Conservation (phyloP, 2,888 invertebrate genomes). For the Epinotia demarniana region DNA sequence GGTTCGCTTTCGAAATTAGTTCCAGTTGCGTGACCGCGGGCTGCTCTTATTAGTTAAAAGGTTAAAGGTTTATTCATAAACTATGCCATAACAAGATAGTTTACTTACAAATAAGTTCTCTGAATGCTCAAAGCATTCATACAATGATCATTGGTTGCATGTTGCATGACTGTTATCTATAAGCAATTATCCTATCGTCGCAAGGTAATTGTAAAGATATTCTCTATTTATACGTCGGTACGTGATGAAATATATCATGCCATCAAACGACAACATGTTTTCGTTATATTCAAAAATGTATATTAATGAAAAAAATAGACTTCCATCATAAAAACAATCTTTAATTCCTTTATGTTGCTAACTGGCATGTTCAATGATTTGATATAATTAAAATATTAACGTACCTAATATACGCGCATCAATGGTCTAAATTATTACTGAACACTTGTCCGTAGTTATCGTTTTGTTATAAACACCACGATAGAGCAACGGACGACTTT, state of each 20-base stretch:
- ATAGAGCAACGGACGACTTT: slow-evolving; percentile 24
- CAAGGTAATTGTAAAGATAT: slow-evolving; percentile 20
- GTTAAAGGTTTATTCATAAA: slow-evolving; percentile 18
- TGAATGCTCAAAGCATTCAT: not conserved
- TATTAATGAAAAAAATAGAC: too few relatives aligned
- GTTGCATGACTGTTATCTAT: slow-evolving; percentile 24
- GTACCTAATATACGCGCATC: not conserved
- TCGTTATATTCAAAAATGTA: not conserved
- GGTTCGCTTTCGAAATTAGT: slow-evolving; percentile 31
- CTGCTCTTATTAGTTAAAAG: slow-evolving; percentile 17
- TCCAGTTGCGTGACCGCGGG: slow-evolving; percentile 23
- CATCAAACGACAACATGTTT: not conserved
- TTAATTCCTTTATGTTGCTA: too few relatives aligned
- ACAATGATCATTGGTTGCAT: not conserved
- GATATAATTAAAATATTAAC: not conserved
- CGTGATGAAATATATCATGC: not conserved
- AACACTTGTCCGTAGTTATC: not conserved
- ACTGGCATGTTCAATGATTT: too few relatives aligned
- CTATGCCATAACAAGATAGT: slow-evolving; percentile 4
- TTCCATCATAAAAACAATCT: too few relatives aligned
- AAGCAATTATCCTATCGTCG: slow-evolving; percentile 28
- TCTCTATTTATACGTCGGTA: not conserved
- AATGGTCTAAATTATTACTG: not conserved
- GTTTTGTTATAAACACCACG: slow-evolving; percentile 16
- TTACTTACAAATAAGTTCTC: slow-evolving; percentile 2